Evolutionary conservation across 2,797 vertebrate species (phyloP).

Genomic region (Rhabdomys pumilio): DNA sequence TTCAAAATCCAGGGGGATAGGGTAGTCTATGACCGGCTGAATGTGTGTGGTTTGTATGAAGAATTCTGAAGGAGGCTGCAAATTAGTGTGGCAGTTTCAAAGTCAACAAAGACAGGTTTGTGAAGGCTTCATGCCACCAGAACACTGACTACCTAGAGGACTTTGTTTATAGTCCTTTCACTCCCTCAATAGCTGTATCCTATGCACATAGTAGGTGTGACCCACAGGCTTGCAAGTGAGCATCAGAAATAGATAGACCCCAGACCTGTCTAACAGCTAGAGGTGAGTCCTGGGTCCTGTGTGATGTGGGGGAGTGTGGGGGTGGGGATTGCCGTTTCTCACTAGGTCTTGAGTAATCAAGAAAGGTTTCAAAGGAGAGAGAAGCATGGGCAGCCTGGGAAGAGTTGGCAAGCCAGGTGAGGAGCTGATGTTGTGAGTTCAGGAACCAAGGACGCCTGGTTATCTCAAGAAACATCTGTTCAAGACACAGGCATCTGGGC

Average conservation of each 20-base stretch:
- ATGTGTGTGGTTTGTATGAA: background rate
- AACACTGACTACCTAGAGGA: background rate
- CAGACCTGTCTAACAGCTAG: background rate
- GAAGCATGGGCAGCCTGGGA: rapidly evolving
- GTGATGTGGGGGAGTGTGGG: background rate
- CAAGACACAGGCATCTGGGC: background rate
- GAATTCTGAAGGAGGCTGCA: background rate
- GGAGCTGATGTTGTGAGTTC: rapidly evolving
- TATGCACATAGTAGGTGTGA: rapidly evolving
- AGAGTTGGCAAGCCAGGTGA: background rate
- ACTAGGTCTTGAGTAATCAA: background rate
- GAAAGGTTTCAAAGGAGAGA: background rate
- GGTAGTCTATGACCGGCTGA: background rate
- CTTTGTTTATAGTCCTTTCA: background rate
- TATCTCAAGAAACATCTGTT: background rate
- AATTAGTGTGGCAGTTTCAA: background rate
- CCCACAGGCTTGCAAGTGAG: background rate
- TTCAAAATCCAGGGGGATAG: background rate
- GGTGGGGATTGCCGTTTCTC: background rate
- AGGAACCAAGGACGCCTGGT: rapidly evolving
- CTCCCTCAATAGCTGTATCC: background rate
- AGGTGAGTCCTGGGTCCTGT: background rate
- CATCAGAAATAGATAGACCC: background rate
- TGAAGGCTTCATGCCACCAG: background rate
- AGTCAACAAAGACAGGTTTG: background rate